These are phyloP conservation scores for Cordilura impudica DNA, from an alignment of 2,888 invertebrate species.

Conservation along the genomic window DNA sequence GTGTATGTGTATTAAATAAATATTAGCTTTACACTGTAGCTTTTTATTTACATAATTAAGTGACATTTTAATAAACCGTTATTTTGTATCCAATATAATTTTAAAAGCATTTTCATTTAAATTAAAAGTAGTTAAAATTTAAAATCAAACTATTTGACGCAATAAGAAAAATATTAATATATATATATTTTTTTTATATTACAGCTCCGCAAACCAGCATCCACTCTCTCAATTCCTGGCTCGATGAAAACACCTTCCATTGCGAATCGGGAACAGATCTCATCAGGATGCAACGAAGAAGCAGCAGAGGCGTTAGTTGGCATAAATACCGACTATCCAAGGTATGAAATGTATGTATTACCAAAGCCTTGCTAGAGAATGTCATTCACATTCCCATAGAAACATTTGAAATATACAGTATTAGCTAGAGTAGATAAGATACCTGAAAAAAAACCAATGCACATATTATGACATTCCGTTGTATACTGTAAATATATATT, in stretches of 20 bases:
- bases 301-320: conserved; percentile 93
- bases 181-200: conserved; percentile 24
- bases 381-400: not conserved
- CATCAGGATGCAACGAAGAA: conserved; percentile 84
- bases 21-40: not conserved
- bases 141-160: no score
- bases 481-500: no score
- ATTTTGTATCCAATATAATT: not conserved
- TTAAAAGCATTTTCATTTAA: no score
- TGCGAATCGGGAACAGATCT: conserved; percentile 80
- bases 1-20: no score
- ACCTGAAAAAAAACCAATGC: not conserved
- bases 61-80: not conserved
- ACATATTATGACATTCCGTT: no score
- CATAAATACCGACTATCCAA: conserved; percentile 93
- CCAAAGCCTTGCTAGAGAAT: conserved; percentile 51
- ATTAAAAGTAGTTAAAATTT: not conserved
- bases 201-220: conserved; percentile 97
- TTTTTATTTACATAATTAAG: not conserved
- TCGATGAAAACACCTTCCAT: conserved; percentile 88
- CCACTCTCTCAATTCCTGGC: conserved; percentile 97
- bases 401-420: not conserved
- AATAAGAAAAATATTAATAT: not conserved
- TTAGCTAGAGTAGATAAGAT: not conserved
- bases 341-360: conserved; percentile 77